Conservation (phyloP, 2,113 vertebrate species). For the Uria lomvia region DNA sequence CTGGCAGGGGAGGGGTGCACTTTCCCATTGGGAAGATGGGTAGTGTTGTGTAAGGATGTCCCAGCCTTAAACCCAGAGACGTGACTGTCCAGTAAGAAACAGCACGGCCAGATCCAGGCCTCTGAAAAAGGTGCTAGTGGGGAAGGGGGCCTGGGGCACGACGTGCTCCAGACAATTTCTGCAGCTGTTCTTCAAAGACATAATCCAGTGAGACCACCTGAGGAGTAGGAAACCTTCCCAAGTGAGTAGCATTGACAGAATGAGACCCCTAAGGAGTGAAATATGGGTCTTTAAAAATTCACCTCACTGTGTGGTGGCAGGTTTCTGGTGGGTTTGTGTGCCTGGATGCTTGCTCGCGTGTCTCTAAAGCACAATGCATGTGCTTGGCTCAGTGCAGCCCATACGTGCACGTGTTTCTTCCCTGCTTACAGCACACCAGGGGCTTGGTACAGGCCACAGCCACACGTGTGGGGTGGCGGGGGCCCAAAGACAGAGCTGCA, state of each 20-base stretch:
- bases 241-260: neutral
- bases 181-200: conserved; percentile 18
- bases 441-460: neutral
- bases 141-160: neutral
- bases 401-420: rapidly evolving
- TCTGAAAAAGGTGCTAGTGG: neutral
- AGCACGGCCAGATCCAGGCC: neutral
- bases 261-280: neutral
- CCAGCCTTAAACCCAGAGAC: neutral
- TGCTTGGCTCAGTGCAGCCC: neutral
- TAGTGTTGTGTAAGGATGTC: neutral
- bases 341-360: rapidly evolving
- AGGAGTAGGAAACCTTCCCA: neutral
- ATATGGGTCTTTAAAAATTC: neutral
- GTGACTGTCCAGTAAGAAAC: neutral
- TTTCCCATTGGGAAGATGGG: neutral
- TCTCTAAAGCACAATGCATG: rapidly evolving
- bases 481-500: neutral
- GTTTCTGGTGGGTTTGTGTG: neutral
- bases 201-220: neutral
- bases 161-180: neutral
- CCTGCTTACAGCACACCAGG: neutral
- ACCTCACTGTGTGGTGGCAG: neutral
- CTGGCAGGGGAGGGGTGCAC: neutral
- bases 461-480: rapidly evolving